Evolutionary conservation across 2,888 invertebrate genomes (phyloP).

Genomic region (Acleris literana): DNA sequence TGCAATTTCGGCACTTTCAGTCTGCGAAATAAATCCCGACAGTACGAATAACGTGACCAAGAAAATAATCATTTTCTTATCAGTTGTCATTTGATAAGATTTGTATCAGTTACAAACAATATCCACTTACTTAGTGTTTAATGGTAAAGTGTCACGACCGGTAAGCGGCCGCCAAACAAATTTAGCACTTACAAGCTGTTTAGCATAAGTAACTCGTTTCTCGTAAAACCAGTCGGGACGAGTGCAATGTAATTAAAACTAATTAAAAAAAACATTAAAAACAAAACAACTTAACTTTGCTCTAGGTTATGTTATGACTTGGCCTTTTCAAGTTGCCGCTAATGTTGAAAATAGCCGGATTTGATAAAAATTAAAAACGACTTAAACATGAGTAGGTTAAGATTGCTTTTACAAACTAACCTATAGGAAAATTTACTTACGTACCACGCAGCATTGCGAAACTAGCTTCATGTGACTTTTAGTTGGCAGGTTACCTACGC

Average conservation of each 20-base stretch:
- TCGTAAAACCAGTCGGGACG: neutral
- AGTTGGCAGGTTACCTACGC: too few species aligned
- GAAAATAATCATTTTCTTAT: slow-evolving; percentile 21
- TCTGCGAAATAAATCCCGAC: slow-evolving; percentile 47
- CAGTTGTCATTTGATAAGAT: neutral
- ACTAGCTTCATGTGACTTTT: too few species aligned
- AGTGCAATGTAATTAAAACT: neutral
- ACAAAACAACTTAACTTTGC: too few species aligned
- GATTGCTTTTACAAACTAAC: too few species aligned
- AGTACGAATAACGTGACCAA: slow-evolving; percentile 42
- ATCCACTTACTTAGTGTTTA: neutral
- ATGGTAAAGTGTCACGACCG: neutral
- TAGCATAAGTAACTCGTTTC: neutral
- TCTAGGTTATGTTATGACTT: too few species aligned
- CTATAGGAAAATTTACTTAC: too few species aligned
- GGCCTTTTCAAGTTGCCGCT: too few species aligned
- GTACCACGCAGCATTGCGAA: too few species aligned
- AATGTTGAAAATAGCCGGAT: too few species aligned
- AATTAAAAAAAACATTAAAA: too few species aligned
- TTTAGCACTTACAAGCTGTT: neutral
- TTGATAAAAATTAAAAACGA: too few species aligned
- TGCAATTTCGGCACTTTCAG: slow-evolving; percentile 41
- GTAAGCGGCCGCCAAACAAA: neutral
- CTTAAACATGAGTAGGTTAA: too few species aligned
- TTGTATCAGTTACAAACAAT: neutral